Conservation (phyloP, 2,113 vertebrate species). For the Nesoenas mayeri region DNA sequence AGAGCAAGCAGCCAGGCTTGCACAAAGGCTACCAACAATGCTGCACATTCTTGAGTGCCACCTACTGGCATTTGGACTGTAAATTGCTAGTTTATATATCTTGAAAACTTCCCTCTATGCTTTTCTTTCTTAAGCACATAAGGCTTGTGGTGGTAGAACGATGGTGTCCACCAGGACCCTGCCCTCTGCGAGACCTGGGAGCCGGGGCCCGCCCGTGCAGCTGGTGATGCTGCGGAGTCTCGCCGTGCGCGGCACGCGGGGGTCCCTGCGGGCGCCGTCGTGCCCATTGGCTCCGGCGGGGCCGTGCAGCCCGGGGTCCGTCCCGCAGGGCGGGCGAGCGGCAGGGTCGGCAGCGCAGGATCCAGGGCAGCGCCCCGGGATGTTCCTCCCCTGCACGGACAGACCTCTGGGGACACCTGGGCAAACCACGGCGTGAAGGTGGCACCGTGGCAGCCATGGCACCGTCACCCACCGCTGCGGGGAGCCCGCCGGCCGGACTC, state of each 20-base stretch:
- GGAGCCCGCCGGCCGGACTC: accelerated
- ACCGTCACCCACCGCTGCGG: accelerated
- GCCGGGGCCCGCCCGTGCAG: accelerated
- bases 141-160: accelerated
- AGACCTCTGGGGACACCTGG: background rate
- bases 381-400: accelerated
- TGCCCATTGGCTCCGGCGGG: accelerated
- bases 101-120: background rate
- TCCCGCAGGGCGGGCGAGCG: accelerated
- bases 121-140: accelerated
- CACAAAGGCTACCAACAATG: background rate
- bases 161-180: accelerated
- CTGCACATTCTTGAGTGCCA: slow-evolving; percentile 33
- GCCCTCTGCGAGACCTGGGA: background rate
- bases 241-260: accelerated
- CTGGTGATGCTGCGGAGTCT: background rate
- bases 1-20: background rate
- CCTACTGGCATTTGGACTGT: background rate
- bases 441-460: accelerated
- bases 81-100: background rate
- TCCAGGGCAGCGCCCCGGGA: background rate
- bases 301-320: accelerated
- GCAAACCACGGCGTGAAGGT: accelerated
- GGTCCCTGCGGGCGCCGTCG: accelerated
- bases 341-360: accelerated